Evolutionary conservation across 2,113 vertebrate species (phyloP), one percentile per base, ranked within the genome.

Genomic region (Ptilorrhoa leucosticta): DNA sequence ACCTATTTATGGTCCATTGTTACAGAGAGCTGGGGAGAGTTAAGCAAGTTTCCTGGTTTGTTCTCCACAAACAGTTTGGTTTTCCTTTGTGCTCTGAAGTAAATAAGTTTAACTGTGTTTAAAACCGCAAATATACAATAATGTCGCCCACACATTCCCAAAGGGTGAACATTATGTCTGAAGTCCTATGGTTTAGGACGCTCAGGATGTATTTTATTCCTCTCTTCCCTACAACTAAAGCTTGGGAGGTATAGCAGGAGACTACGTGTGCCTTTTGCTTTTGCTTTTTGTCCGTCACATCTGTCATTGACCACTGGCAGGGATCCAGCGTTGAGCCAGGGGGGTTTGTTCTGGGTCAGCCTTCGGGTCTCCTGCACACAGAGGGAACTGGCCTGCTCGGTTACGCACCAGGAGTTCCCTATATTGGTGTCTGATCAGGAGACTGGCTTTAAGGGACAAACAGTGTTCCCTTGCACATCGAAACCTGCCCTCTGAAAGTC

Each of bases 11-110:
- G 93, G 96, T 69, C 77, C 94, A 94, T 94, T 96, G 97, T 97
- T 98, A 97, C 94, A 97, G 92, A 98, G 96, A 88, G 93, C 96
- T 97, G 96, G 88, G 95, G 94, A 95, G 91, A 97, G 94, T 94
- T 96, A 88, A 92, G 87, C 73, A 91, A 97, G 92, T 96, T 97
- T 97, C 95, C 95, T 97, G 73, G 97, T 96, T 96, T 96, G 80
- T 81, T 96, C 91, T 97, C 93, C 94, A 95, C 95, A 97, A 98
- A 97, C 97, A 96, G 94, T 97, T 97, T 97, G 95, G 96, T 97
- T 97, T 98, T 96, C 95, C 96, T 97, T 97, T 96, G 96, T 97
- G 91, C 90, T 97, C 96, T 95, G 92, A 96, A 95, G 96, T 96
- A 97, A 97, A 97, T 94, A 98, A 91, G 90, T 96, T 95, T 96